Percentiles rank a stretch among this genome's conserved stretches.
These are phyloP conservation scores for Ericerus pela DNA, from an alignment of 1,140 invertebrate genomes.

Conservation along the genomic window DNA sequence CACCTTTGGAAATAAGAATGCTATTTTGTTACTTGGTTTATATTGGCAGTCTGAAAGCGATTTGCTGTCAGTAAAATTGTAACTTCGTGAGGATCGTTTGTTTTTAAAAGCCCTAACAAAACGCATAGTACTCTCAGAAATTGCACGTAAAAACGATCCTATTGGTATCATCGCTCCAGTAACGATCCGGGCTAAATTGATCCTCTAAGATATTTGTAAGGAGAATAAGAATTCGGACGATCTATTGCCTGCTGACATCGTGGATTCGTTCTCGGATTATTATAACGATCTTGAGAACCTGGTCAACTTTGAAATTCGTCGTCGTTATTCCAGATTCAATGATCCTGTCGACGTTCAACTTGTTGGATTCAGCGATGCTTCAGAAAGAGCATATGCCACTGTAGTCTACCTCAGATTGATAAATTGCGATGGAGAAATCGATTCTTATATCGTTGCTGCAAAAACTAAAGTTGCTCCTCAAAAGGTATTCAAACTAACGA, in stretches of 20 bases:
- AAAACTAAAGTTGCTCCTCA: conserved; percentile 20
- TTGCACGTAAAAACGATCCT: not conserved
- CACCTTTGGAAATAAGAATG: not conserved
- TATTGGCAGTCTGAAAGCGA: not conserved
- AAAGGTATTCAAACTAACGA: conserved; percentile 14
- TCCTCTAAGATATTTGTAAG: not conserved
- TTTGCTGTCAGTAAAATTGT: not conserved
- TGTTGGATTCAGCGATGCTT: conserved; percentile 13
- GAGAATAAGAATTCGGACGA: too few relatives aligned
- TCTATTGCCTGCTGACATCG: not conserved
- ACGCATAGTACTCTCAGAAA: not conserved
- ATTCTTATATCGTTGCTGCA: conserved; percentile 8
- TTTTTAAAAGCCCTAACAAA: not conserved
- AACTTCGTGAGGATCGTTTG: not conserved
- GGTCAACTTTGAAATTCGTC: not conserved
- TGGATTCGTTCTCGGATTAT: not conserved
- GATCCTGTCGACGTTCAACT: not conserved
- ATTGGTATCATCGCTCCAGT: not conserved
- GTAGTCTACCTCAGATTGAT: conserved; percentile 10
- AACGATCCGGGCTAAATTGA: not conserved
- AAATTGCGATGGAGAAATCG: not conserved
- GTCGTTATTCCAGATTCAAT: not conserved
- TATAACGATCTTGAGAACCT: not conserved
- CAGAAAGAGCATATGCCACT: not conserved
- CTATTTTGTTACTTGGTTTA: not conserved